phyloP scores from a whole-genome alignment of 2,797 vertebrate genomes.

The Perodicticus potto region DNA sequence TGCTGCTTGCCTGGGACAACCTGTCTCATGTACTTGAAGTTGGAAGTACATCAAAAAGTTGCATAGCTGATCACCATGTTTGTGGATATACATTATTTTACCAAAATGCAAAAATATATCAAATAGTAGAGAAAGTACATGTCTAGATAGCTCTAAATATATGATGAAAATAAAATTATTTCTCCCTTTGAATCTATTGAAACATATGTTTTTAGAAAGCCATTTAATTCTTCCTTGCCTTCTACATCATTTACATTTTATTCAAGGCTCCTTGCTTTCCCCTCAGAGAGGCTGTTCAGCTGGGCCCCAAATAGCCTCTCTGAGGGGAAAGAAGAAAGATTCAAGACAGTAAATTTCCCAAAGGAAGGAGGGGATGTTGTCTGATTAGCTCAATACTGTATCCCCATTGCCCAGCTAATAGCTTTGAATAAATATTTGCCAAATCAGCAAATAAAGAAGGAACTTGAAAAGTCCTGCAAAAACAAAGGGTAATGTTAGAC shows the following conservation, averaged over 20 bases:
- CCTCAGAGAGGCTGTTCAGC: too few relatives aligned
- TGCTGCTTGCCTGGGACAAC: not conserved
- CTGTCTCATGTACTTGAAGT: not conserved
- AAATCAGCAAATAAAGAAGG: not conserved
- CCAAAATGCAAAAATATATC: not conserved
- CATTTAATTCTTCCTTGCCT: not conserved
- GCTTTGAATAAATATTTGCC: not conserved
- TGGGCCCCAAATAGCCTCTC: not conserved
- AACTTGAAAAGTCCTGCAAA: slow-evolving; percentile 18
- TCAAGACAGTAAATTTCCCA: not conserved
- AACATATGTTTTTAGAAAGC: not conserved
- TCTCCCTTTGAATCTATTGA: not conserved
- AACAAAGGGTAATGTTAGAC: not conserved
- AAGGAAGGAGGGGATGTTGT: too few relatives aligned
- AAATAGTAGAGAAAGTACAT: not conserved
- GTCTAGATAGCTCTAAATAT: not conserved
- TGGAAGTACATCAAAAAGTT: not conserved
- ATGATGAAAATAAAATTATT: not conserved
- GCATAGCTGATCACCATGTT: not conserved
- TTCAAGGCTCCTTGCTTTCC: not conserved
- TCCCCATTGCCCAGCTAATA: not conserved
- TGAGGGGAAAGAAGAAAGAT: not conserved
- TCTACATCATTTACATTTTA: not conserved
- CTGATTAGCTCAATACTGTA: not conserved
- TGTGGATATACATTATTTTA: not conserved